Evolutionary conservation across 2,888 invertebrate genomes (phyloP).

Genomic region (Agriotes lineatus): DNA sequence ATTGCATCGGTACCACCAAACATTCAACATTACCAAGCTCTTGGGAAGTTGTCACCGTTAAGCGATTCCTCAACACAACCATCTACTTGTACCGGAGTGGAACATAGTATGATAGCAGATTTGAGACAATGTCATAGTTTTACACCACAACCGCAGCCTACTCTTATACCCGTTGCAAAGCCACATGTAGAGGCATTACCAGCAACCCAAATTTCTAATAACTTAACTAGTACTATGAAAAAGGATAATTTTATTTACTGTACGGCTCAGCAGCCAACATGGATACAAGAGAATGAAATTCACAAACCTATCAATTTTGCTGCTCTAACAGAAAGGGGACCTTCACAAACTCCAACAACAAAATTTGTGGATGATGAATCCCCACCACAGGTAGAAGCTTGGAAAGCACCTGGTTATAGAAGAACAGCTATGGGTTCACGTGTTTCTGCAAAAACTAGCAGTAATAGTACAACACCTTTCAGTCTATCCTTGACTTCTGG

Average conservation of each 20-base stretch:
- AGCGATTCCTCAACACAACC: constrained; percentile 31
- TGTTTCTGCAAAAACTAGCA: constrained; percentile 74
- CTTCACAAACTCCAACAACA: constrained; percentile 58
- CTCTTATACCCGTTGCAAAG: constrained; percentile 51
- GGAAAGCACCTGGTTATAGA: constrained; percentile 92
- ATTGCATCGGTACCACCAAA: constrained; percentile 64
- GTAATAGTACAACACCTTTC: constrained; percentile 71
- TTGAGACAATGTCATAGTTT: constrained; percentile 45
- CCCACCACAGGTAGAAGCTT: constrained; percentile 80
- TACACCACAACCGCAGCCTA: constrained; percentile 51
- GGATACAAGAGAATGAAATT: constrained; percentile 71
- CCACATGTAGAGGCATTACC: constrained; percentile 40
- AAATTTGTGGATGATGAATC: constrained; percentile 71
- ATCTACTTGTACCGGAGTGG: constrained; percentile 15
- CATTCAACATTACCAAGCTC: constrained; percentile 62
- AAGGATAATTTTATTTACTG: constrained; percentile 93
- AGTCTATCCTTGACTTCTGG: constrained; percentile 57
- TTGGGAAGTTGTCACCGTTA: constrained; percentile 51
- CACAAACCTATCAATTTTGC: constrained; percentile 79
- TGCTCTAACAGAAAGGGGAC: constrained; percentile 74
- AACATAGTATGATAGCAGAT: constrained; percentile 45
- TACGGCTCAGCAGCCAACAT: constrained; percentile 74
- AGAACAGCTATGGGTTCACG: constrained; percentile 84
- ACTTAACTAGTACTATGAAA: constrained; percentile 69
- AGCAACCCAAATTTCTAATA: constrained; percentile 53